phyloP scores from a whole-genome alignment of 2,888 invertebrate genomes.

The Cheilosia scutellata region DNA sequence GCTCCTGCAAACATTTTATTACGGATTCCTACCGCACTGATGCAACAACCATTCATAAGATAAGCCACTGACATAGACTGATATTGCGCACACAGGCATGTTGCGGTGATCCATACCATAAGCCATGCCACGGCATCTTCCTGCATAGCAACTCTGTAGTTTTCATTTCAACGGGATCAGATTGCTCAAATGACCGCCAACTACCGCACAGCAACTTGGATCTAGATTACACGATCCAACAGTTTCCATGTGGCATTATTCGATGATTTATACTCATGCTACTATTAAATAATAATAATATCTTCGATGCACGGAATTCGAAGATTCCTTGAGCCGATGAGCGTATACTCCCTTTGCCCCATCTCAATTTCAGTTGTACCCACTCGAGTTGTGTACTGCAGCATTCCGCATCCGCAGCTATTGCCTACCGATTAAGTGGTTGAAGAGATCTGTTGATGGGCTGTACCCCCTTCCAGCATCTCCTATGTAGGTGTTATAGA shows the following conservation, averaged over 20 bases:
- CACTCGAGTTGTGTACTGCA: constrained; percentile 31
- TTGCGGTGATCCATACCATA: constrained; percentile 41
- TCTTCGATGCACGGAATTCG: constrained; percentile 74
- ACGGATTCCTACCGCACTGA: constrained; percentile 56
- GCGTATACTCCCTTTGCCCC: constrained; percentile 28
- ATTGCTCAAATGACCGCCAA: constrained; percentile 74
- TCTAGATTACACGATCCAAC: constrained; percentile 70
- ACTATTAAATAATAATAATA: constrained; percentile 76
- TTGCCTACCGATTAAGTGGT: constrained; percentile 74
- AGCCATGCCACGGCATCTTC: constrained; percentile 7
- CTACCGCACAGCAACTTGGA: constrained; percentile 61
- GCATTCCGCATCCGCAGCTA: constrained; percentile 37
- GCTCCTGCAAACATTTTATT: constrained; percentile 58
- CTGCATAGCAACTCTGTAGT: constrained; percentile 28
- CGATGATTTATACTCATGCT: constrained; percentile 75
- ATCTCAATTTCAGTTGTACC: constrained; percentile 55
- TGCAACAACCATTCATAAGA: constrained; percentile 63
- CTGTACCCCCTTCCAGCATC: constrained; percentile 27
- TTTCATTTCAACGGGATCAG: constrained; percentile 70
- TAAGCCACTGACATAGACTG: constrained; percentile 63
- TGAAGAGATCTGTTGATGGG: constrained; percentile 73
- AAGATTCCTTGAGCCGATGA: constrained; percentile 61
- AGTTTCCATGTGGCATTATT: constrained; percentile 72
- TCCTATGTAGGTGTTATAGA: constrained; percentile 49
- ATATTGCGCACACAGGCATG: constrained; percentile 60